Conservation (phyloP, 2,797 vertebrate species). For the Ptychadena robeensis region DNA sequence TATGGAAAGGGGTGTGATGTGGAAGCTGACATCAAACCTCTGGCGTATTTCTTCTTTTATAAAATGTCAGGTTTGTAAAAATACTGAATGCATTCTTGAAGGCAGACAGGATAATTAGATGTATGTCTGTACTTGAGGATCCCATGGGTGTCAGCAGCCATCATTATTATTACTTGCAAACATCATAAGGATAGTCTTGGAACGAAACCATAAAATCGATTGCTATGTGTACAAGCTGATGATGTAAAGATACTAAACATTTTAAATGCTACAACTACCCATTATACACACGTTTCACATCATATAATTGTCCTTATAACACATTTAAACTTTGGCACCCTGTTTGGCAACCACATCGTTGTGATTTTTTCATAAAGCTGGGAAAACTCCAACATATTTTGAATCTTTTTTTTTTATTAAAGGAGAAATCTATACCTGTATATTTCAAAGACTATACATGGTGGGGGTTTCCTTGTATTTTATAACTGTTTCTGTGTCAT, state of each 20-base stretch:
- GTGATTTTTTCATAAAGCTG: slow-evolving; percentile 58
- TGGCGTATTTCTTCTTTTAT: slow-evolving; percentile 23
- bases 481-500: too few relatives aligned
- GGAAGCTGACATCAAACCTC: slow-evolving; percentile 10
- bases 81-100: slow-evolving; percentile 25
- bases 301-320: background rate
- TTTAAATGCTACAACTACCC: slow-evolving; percentile 59
- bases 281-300: background rate
- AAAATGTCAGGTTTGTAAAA: background rate
- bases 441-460: too few relatives aligned
- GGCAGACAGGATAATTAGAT: slow-evolving; percentile 65
- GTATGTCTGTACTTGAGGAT: slow-evolving; percentile 54
- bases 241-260: slow-evolving; percentile 70
- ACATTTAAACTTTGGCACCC: slow-evolving; percentile 57
- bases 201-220: slow-evolving; percentile 41
- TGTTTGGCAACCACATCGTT: too few relatives aligned
- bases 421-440: too few relatives aligned
- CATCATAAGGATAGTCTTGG: slow-evolving; percentile 19
- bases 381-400: background rate
- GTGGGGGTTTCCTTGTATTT: too few relatives aligned
- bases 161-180: slow-evolving; percentile 18
- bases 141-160: slow-evolving; percentile 45
- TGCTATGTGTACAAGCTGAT: background rate
- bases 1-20: slow-evolving; percentile 1
- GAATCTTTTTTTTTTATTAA: too few relatives aligned